Evolutionary conservation across 1,140 invertebrate species (phyloP).

Genomic region (Anoplolepis gracilipes): DNA sequence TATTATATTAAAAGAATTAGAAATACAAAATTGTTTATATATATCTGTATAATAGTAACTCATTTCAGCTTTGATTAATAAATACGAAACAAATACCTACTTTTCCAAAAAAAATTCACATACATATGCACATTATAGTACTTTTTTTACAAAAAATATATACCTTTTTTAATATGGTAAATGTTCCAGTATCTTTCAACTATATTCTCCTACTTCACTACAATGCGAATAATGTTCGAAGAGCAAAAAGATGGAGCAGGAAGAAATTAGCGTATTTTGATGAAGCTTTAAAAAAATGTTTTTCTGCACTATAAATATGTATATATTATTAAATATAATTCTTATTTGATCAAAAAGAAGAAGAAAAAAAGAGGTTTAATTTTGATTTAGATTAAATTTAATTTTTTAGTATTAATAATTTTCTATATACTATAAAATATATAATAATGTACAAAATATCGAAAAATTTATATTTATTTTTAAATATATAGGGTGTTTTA

Average conservation of each 20-base stretch:
- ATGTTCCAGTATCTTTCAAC: conserved; percentile 58
- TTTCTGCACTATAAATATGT: background rate
- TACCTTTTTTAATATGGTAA: background rate
- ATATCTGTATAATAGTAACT: background rate
- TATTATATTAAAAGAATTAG: background rate
- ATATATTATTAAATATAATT: conserved; percentile 26
- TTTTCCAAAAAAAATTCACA: background rate
- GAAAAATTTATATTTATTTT: background rate
- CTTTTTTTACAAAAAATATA: background rate
- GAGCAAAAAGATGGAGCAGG: background rate
- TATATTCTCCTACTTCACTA: conserved; percentile 46
- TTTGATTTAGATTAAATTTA: background rate
- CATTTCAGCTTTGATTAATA: background rate
- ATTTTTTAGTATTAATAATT: background rate
- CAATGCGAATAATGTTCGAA: conserved; percentile 36
- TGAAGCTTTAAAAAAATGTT: background rate
- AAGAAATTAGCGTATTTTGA: background rate
- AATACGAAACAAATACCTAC: background rate
- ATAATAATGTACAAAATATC: background rate
- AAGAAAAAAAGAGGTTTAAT: background rate
- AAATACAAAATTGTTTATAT: background rate
- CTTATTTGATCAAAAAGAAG: background rate
- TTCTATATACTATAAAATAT: background rate
- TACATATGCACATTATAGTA: background rate
- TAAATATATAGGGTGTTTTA: too few species aligned